Evolutionary conservation across 92 coral and sea anemone species (phyloP), one percentile per base, ranked within the genome.

Genomic region (Zoanthus sociatus): DNA sequence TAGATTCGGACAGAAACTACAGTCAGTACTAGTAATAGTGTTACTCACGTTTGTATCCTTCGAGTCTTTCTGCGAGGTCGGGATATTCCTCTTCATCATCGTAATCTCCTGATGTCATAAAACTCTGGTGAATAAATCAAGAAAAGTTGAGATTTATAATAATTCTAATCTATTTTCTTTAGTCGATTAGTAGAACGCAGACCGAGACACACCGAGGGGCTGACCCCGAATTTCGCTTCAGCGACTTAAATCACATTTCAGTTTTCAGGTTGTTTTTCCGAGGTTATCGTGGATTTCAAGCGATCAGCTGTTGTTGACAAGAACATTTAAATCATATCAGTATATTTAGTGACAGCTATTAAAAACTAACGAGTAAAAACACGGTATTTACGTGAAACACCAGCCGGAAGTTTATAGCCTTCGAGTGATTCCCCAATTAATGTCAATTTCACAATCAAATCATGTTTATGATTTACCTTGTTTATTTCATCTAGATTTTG

Each of bases 81-180:
- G 99, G 99, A 63, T 91, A 95, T 1, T 97, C 99, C 0, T 97
- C 99, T 82, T 95, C 99, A 72, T 96, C 99, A 75, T 97, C 99
- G 74, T 95, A 97, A 77, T 97, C 98, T 8, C 99, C 99, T n/a
- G 94, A 83, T 37, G 70, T 84, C 16, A 95, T n/a, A 86, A 87
- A 96, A 20, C 94, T 91, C 98, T 96, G 91, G 74, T 84, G 55
- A 53, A 30, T 33, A 1, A 87, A 89, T 56, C 30, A 54, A 64
- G 70, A 88, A 64, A 8, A 8, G 20, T 3, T 15, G 18, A 21
- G 66, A 56, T 37, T 37, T 37, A 46, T n/a, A 14, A 30, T 48
- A 47, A n/a, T 31, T 45, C 11, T 20, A 17, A 46, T 18, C 21
- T 46, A 1, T 13, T 30, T 77, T 30, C 14, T 78, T 18, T 13